Conservation (phyloP, 2,113 vertebrate genomes). For the Prinia subflava region DNA sequence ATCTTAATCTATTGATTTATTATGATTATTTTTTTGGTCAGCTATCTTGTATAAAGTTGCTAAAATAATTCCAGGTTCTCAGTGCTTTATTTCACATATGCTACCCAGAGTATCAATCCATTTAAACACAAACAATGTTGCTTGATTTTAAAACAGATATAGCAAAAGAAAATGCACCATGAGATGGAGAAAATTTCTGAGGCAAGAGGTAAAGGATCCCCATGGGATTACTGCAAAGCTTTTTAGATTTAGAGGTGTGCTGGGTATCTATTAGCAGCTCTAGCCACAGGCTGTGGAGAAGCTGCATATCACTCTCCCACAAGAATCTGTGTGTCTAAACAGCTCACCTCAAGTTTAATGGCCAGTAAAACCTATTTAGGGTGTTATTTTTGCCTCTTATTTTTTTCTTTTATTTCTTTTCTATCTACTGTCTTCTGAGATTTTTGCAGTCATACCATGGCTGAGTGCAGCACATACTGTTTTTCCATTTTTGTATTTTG, state of each 20-base stretch:
- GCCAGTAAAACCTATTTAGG: constrained; percentile 18
- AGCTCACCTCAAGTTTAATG: constrained; percentile 17
- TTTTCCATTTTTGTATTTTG: neutral
- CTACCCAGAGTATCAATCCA: neutral
- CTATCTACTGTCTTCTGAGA: neutral
- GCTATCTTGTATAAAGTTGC: neutral
- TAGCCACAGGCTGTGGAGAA: neutral
- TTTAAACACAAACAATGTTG: neutral
- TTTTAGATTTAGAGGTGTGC: constrained; percentile 3
- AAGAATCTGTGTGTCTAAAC: neutral
- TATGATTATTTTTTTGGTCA: neutral
- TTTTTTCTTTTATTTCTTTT: neutral
- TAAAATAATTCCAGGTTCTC: neutral
- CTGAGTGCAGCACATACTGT: neutral
- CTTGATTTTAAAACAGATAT: neutral
- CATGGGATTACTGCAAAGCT: neutral
- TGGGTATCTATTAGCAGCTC: neutral
- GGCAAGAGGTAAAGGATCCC: neutral
- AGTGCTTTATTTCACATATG: neutral
- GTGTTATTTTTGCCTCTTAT: neutral
- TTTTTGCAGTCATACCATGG: neutral
- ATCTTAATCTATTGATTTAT: neutral
- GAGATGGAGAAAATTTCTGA: neutral
- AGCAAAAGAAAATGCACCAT: neutral
- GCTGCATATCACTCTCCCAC: neutral